Conservation (phyloP, 2,888 invertebrate species). For the Resseliella maxima region DNA sequence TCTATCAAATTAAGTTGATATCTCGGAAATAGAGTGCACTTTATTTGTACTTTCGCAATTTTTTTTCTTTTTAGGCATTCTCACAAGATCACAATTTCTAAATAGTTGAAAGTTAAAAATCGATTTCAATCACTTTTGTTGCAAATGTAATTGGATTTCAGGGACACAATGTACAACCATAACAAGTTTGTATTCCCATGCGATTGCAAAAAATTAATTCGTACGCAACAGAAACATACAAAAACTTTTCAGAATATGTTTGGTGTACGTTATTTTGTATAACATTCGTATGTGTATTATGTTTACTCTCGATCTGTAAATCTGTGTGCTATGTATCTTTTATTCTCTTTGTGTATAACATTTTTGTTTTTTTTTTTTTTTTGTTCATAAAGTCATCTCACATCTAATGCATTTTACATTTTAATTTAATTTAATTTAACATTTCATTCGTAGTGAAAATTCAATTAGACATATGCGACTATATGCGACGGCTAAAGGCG, state of each 20-base stretch:
- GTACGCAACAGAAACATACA: background rate
- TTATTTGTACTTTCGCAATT: background rate
- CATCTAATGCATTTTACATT: background rate
- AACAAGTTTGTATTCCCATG: constrained; percentile 8
- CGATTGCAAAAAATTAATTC: background rate
- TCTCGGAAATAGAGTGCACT: background rate
- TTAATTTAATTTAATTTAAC: too few species aligned
- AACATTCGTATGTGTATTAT: background rate
- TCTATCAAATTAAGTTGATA: background rate
- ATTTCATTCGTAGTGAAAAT: background rate
- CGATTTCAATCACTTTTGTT: background rate
- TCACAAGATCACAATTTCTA: background rate
- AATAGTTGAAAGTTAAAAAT: constrained; percentile 24
- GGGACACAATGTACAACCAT: background rate
- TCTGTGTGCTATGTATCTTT: background rate
- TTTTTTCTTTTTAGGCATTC: background rate
- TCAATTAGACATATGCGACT: background rate
- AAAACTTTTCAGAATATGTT: background rate
- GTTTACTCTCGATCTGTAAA: background rate
- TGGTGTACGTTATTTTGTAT: too few species aligned
- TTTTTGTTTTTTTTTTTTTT: background rate
- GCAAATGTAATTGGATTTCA: constrained; percentile 6
- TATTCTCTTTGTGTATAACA: background rate
- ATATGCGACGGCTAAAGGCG: background rate
- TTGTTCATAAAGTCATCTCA: background rate